A percentile compares a stretch with the other conserved stretches of the same genome.
phyloP scores from a whole-genome alignment of 2,113 vertebrate species.

The Tamias sibiricus region DNA sequence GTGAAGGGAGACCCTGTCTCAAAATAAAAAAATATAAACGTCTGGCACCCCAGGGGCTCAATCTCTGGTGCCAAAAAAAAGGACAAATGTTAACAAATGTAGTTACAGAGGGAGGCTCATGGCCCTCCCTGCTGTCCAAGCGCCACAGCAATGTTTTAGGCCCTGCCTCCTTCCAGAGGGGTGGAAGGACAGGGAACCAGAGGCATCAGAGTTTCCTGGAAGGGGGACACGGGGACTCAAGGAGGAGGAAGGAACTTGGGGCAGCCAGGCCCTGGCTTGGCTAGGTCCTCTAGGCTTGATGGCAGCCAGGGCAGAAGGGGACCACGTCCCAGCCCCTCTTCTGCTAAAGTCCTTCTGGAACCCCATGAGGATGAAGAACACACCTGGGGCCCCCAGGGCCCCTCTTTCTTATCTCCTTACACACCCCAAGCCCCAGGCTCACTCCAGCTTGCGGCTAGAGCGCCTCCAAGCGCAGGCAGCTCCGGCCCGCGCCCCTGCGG shows the following conservation, averaged over 20 bases:
- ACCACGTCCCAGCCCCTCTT: neutral
- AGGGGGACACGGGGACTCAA: accelerated
- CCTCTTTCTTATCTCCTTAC: neutral
- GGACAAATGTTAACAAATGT: neutral
- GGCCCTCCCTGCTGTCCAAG: neutral
- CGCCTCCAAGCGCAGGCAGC: neutral
- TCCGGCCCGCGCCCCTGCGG: accelerated
- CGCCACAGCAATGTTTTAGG: neutral
- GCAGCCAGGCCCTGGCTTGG: neutral
- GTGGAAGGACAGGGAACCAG: neutral
- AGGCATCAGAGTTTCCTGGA: accelerated
- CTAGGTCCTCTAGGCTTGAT: neutral
- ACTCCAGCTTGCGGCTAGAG: neutral
- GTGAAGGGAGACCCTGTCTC: too few species aligned
- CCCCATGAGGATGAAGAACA: neutral
- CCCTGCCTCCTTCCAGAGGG: neutral
- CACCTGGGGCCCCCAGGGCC: neutral
- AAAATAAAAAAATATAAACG: too few species aligned
- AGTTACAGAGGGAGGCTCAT: neutral
- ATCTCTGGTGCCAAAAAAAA: too few species aligned
- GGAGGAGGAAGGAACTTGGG: accelerated
- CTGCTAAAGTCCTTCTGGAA: neutral
- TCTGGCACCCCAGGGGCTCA: too few species aligned
- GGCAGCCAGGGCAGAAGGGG: neutral
- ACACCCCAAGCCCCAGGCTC: neutral